These are phyloP conservation scores for Xiphophorus hellerii DNA, from an alignment of 2,113 vertebrate species.

Conservation along the genomic window DNA sequence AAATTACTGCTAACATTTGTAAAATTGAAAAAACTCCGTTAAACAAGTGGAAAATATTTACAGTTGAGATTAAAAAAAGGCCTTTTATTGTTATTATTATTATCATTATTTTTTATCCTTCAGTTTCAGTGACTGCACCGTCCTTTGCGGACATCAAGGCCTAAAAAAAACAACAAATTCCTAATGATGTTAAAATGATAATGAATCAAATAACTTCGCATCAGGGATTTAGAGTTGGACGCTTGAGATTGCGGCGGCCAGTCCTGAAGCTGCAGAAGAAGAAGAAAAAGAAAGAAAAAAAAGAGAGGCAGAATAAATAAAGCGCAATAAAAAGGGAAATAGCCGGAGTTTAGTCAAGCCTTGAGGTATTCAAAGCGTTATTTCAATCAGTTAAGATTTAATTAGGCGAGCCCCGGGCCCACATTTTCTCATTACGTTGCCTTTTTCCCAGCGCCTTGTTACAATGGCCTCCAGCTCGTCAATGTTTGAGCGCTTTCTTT, in stretches of 20 bases:
- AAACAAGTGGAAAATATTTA: not conserved
- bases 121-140: conserved; percentile 87
- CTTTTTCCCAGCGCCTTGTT: conserved; percentile 84
- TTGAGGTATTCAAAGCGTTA: conserved; percentile 85
- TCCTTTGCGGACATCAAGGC: conserved; percentile 7
- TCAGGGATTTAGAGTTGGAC: conserved; percentile 83
- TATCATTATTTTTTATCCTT: conserved; percentile 81
- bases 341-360: conserved; percentile 86
- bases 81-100: conserved; percentile 18
- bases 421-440: conserved; percentile 89
- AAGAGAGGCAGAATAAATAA: conserved; percentile 70
- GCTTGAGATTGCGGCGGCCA: conserved; percentile 80
- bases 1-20: not conserved
- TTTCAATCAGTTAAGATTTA: conserved; percentile 95
- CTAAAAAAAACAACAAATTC: conserved; percentile 69
- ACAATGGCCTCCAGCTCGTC: conserved; percentile 89
- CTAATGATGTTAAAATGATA: conserved; percentile 91
- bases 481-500: conserved; percentile 85
- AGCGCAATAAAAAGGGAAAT: conserved; percentile 82
- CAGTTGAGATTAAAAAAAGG: not conserved
- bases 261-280: conserved; percentile 28
- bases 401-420: conserved; percentile 90
- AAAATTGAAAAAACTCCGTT: no score
- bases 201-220: conserved; percentile 90
- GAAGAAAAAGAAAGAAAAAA: not conserved